These are phyloP conservation scores for Isichthys henryi DNA, from an alignment of 2,113 vertebrate species.

Conservation along the genomic window DNA sequence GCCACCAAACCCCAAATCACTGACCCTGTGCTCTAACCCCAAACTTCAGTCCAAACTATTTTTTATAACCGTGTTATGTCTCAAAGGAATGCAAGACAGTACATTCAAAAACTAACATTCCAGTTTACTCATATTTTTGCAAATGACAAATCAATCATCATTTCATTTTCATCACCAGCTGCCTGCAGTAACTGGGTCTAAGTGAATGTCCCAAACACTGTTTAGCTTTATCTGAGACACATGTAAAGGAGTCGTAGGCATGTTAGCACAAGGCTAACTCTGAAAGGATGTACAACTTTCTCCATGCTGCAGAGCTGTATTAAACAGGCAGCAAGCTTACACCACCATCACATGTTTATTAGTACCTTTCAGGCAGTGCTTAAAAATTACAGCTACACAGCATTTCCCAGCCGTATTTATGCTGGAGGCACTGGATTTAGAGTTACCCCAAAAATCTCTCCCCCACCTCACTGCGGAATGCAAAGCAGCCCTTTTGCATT, in stretches of 20 bases:
- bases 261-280: background rate
- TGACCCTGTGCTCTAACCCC: background rate
- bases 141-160: background rate
- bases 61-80: background rate
- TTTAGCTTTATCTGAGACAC: background rate
- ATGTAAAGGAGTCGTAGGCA: background rate
- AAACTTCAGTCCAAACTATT: background rate
- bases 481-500: background rate
- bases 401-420: background rate
- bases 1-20: background rate
- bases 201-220: background rate
- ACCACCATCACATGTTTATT: background rate
- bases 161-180: background rate
- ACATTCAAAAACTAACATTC: background rate
- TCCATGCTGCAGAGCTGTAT: background rate
- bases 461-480: background rate
- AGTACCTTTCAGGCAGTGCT: background rate
- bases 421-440: background rate
- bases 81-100: background rate
- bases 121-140: background rate
- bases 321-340: background rate
- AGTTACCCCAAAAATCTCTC: background rate
- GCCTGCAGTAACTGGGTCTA: background rate
- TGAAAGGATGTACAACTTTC: background rate
- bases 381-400: background rate